A percentile compares a stretch with the other conserved stretches of the same genome.
Conservation (phyloP, 2,888 invertebrate species). For the Drosophila bunnanda region DNA sequence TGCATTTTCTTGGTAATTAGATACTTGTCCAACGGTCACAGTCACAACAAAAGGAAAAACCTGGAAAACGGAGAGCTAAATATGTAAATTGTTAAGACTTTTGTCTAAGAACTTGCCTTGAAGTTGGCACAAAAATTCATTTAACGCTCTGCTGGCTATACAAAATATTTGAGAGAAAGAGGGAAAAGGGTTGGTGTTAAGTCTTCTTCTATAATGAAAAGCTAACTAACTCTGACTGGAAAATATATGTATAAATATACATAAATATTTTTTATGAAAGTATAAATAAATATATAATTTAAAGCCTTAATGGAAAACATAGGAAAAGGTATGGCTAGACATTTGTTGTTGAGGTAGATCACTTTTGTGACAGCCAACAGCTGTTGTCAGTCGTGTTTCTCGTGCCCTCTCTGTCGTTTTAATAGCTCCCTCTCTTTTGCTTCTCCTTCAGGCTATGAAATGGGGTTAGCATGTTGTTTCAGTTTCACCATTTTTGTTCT, state of each 20-base stretch:
- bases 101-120: slow-evolving; percentile 47
- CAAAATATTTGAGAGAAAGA: slow-evolving; percentile 33
- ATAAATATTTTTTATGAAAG: neutral
- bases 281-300: neutral
- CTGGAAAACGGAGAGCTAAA: slow-evolving; percentile 14
- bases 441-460: slow-evolving; percentile 49
- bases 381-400: slow-evolving; percentile 53
- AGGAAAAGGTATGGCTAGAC: neutral
- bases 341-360: slow-evolving; percentile 60
- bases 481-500: slow-evolving; percentile 47
- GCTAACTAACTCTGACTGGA: slow-evolving; percentile 34
- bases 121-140: slow-evolving; percentile 59
- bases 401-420: neutral
- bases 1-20: slow-evolving; percentile 72
- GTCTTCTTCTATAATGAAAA: slow-evolving; percentile 57
- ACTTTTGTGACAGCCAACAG: slow-evolving; percentile 72
- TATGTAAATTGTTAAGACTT: slow-evolving; percentile 23
- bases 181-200: slow-evolving; percentile 23
- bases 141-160: slow-evolving; percentile 69
- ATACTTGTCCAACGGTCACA: slow-evolving; percentile 55
- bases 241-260: slow-evolving; percentile 4
- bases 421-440: slow-evolving; percentile 5
- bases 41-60: slow-evolving; percentile 32
- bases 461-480: slow-evolving; percentile 59
- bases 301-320: slow-evolving; percentile 10